Base-by-base conservation (phyloP, 2,888 invertebrate species). In the Dryomyza anilis region DNA sequence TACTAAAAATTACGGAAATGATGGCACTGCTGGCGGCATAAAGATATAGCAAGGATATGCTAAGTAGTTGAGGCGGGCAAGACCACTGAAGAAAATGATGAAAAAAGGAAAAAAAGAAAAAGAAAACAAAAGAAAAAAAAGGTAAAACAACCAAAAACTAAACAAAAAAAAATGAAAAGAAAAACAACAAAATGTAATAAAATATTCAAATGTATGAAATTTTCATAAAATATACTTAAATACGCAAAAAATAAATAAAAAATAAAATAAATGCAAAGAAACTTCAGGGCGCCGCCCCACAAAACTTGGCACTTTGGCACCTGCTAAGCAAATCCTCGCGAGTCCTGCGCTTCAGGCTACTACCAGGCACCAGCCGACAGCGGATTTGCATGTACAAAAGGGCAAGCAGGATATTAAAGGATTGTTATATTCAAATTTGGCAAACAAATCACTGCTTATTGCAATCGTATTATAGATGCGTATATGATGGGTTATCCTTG, bases 401-500 rank as follows among this genome's bases (percentile, higher is more conserved):
- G n/a, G n/a, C n/a, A n/a, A n/a, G n/a, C n/a, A 65, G 62, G 70
- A 67, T 69, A 70, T 71, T 73, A 69, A 69, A 70, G 69, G 66
- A 71, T 71, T 71, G 69, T 71, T 72, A 70, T 68, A 68, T 70
- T 70, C 73, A 72, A 71, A 71, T 72, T 70, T 68, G 68, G 65
- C 66, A 71, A 71, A 70, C 69, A 71, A 73, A 72, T 72, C 72
- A 70, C 69, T 65, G 71, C 70, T 25, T 65, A 48, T 59, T 30
- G 53, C 52, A 66, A 16, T 21, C 43, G 33, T 36, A 50, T 23
- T 46, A 33, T 10, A 23, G 43, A 8, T 56, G 16, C n/a, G 45
- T 16, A 39, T 43, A 7, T 52, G 36, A n/a, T n/a, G n/a, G n/a
- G n/a, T n/a, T n/a, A n/a, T n/a, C n/a, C n/a, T n/a, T 52, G 16